Evolutionary conservation across 2,113 vertebrate genomes (phyloP).

Genomic region (Leptocoma aspasia): DNA sequence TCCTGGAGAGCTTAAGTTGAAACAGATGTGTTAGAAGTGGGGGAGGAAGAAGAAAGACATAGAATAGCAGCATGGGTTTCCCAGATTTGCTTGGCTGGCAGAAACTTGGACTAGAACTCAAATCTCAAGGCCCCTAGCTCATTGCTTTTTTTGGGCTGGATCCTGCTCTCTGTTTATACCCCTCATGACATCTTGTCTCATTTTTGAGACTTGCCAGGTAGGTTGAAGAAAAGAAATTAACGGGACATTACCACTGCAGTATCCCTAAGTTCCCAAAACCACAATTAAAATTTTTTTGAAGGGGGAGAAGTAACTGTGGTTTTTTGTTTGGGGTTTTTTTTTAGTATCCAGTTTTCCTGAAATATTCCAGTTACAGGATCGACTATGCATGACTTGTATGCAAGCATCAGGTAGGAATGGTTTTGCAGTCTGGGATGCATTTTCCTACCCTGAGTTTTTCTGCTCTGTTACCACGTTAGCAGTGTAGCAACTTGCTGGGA

Average conservation of each 20-base stretch:
- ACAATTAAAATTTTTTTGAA: not conserved
- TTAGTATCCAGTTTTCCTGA: not conserved
- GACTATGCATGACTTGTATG: not conserved
- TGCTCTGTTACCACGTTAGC: not conserved
- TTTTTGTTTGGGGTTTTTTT: accelerated
- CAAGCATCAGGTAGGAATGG: not conserved
- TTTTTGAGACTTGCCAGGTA: conserved; percentile 11
- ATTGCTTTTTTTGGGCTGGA: conserved; percentile 8
- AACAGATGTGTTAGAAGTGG: conserved; percentile 37
- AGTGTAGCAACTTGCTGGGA: not conserved
- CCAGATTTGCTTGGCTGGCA: conserved; percentile 16
- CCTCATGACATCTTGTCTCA: not conserved
- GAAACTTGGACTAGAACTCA: conserved; percentile 8
- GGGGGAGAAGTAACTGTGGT: not conserved
- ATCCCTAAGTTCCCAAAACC: not conserved
- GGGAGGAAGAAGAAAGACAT: conserved; percentile 16
- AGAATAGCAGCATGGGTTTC: conserved; percentile 3
- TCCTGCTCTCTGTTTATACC: conserved; percentile 10
- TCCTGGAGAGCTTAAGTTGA: conserved; percentile 28
- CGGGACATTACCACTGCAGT: not conserved
- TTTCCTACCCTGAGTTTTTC: not conserved
- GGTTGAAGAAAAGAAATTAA: not conserved
- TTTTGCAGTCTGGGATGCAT: not conserved
- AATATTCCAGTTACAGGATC: not conserved
- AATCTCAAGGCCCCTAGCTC: conserved; percentile 11